Percentiles rank a stretch among this genome's conserved stretches.
Conservation (phyloP, 64 coral and sea anemone species). For the Montipora sp. region DNA sequence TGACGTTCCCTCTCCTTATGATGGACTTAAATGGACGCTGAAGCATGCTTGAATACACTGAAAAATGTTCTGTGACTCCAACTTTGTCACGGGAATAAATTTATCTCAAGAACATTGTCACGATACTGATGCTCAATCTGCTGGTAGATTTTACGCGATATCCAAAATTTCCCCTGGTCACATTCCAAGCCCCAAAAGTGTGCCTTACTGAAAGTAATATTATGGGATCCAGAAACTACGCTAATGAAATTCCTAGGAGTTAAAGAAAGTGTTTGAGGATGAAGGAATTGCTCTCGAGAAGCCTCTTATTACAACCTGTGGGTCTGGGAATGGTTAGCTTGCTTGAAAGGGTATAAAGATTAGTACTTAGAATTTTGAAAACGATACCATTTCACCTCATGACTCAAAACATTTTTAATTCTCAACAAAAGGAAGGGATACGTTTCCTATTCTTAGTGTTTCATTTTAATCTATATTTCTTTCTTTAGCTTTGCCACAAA, state of each 20-base stretch:
- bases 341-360: background rate
- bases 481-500: too few species aligned
- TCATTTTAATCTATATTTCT: too few species aligned
- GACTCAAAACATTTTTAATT: too few species aligned
- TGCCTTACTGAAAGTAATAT: slow-evolving; percentile 61
- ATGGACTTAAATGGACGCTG: background rate
- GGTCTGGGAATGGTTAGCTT: slow-evolving; percentile 45
- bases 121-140: slow-evolving; percentile 74
- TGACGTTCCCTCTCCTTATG: background rate
- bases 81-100: slow-evolving; percentile 76
- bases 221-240: slow-evolving; percentile 59
- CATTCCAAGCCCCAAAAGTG: slow-evolving; percentile 65
- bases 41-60: slow-evolving; percentile 57
- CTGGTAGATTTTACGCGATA: slow-evolving; percentile 73
- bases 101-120: slow-evolving; percentile 38
- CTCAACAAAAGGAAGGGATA: too few species aligned
- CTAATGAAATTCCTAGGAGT: slow-evolving; percentile 67
- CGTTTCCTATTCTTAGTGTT: too few species aligned
- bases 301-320: slow-evolving; percentile 81
- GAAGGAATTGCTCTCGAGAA: slow-evolving; percentile 68
- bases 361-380: too few species aligned
- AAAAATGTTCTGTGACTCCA: slow-evolving; percentile 71
- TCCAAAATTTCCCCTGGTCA: slow-evolving; percentile 83
- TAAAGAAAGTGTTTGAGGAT: slow-evolving; percentile 80
- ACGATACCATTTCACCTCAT: too few species aligned